Conservation (phyloP, 2,797 vertebrate genomes). For the Halcyon chelicuti region DNA sequence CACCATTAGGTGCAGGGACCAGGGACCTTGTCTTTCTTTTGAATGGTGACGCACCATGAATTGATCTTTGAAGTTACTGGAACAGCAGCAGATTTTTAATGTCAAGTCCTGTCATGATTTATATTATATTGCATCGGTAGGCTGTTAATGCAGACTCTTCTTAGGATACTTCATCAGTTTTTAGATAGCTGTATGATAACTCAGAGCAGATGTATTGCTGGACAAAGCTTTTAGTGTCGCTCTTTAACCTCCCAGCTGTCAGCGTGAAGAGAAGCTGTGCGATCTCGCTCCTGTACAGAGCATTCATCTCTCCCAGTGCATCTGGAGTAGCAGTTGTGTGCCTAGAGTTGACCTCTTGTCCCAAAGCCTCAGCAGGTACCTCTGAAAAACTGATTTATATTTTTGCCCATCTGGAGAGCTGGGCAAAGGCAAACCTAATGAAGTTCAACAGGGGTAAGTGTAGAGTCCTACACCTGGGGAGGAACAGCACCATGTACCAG, state of each 20-base stretch:
- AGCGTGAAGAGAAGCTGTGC: not conserved
- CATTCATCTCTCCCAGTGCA: not conserved
- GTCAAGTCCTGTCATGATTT: not conserved
- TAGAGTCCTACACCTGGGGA: no score
- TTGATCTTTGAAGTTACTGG: not conserved
- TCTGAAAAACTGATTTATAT: not conserved
- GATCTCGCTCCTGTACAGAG: not conserved
- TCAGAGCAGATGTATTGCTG: not conserved
- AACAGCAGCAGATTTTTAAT: not conserved
- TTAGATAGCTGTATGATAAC: not conserved
- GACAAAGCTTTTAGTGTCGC: not conserved
- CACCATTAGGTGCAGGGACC: not conserved
- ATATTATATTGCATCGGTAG: not conserved
- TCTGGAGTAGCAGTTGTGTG: not conserved
- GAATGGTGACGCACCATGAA: not conserved
- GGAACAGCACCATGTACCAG: no score
- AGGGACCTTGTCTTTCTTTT: not conserved
- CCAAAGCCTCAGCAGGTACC: not conserved
- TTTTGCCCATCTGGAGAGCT: no score
- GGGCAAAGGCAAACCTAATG: no score
- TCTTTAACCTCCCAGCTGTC: not conserved
- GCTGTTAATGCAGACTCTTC: not conserved
- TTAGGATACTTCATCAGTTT: not conserved
- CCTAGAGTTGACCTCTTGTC: not conserved
- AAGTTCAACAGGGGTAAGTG: no score